Percentiles rank a stretch among this genome's conserved stretches.
phyloP scores from a whole-genome alignment of 2,113 vertebrate genomes.

The Oriolus oriolus region DNA sequence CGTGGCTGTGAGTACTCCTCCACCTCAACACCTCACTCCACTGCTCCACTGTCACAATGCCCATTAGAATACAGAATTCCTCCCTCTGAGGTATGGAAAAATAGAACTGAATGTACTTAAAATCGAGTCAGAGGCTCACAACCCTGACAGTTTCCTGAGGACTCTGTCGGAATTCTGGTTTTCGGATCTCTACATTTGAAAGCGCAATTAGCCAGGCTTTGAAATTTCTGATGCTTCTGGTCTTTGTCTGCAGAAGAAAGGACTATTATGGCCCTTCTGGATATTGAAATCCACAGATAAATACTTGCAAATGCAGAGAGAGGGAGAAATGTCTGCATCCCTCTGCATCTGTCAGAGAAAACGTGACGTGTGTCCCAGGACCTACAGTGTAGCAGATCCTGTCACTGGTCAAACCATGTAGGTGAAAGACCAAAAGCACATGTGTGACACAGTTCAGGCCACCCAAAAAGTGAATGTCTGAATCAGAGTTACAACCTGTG shows the following conservation, averaged over 20 bases:
- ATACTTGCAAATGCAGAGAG: background rate
- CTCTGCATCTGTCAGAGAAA: background rate
- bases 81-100: background rate
- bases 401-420: background rate
- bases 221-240: background rate
- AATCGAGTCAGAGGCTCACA: background rate
- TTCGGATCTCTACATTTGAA: background rate
- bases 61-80: background rate
- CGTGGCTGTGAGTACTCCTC: slow-evolving; percentile 65
- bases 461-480: background rate
- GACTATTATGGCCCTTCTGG: background rate
- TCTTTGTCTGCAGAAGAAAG: background rate
- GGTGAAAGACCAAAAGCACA: background rate
- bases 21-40: background rate
- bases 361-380: background rate
- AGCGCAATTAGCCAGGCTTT: background rate
- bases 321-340: background rate
- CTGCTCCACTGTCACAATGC: background rate
- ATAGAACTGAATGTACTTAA: background rate
- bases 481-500: background rate
- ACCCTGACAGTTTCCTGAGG: background rate
- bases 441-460: background rate
- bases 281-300: background rate
- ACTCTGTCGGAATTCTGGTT: background rate
- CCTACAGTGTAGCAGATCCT: background rate